Evolutionary conservation across 2,888 invertebrate species (phyloP).

Genomic region (Meghimatium bilineatum): DNA sequence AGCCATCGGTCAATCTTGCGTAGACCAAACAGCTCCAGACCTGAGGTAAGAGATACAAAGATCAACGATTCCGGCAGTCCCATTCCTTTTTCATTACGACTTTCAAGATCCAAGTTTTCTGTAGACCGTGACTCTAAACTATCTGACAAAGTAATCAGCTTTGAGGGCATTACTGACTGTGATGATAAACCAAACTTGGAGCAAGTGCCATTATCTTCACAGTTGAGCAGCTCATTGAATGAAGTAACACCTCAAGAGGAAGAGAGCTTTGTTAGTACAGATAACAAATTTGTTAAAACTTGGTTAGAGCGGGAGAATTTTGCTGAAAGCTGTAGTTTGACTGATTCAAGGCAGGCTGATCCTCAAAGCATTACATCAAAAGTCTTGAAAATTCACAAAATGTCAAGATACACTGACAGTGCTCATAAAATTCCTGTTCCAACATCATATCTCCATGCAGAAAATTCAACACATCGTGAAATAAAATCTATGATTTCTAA

Average conservation of each 20-base stretch:
- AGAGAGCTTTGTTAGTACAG: not conserved
- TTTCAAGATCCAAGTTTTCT: constrained; percentile 25
- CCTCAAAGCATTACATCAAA: constrained; percentile 29
- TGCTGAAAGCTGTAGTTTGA: constrained; percentile 4
- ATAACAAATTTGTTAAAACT: constrained; percentile 15
- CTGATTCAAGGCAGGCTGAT: constrained; percentile 1
- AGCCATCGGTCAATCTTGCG: constrained; percentile 15
- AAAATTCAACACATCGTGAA: not conserved
- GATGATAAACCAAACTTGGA: constrained; percentile 1
- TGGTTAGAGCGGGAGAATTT: constrained; percentile 33
- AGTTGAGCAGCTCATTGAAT: not conserved
- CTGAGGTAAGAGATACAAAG: not conserved
- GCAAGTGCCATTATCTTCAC: not conserved
- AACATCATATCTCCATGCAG: too few relatives aligned
- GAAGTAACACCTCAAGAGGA: not conserved
- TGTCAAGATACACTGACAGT: not conserved
- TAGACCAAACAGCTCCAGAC: not conserved
- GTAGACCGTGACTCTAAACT: not conserved
- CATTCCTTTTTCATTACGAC: not conserved
- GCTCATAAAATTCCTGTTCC: not conserved
- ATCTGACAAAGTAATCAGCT: constrained; percentile 18
- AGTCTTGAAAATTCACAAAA: constrained; percentile 5
- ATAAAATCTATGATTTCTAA: not conserved
- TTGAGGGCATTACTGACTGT: constrained; percentile 4
- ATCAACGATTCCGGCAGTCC: not conserved